Conservation (phyloP, 2,113 vertebrate species). For the cattle (Bos taurus) region DNA sequence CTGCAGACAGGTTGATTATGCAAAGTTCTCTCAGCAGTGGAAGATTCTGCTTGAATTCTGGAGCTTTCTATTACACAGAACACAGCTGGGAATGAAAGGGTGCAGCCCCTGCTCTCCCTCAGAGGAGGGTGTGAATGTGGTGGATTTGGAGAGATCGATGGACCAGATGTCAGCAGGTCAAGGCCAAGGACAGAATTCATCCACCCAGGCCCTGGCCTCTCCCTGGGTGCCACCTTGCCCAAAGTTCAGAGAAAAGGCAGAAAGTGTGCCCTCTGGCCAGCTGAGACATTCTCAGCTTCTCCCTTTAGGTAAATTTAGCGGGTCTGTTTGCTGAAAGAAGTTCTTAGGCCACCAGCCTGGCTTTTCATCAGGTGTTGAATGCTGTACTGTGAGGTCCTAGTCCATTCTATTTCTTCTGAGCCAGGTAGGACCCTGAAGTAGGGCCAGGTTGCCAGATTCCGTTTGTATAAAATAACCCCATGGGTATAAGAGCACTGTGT, state of each 20-base stretch:
- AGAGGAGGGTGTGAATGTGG: background rate
- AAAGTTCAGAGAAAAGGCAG: background rate
- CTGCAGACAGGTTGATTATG: background rate
- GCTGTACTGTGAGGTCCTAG: background rate
- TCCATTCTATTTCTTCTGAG: background rate
- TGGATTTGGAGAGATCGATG: background rate
- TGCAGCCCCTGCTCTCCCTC: background rate
- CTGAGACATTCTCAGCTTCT: background rate
- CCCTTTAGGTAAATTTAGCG: background rate
- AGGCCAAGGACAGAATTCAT: background rate
- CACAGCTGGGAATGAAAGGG: background rate
- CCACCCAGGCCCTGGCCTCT: background rate
- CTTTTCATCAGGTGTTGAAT: background rate
- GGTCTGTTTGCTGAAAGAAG: background rate
- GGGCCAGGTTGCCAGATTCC: fast-evolving
- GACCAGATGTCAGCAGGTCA: background rate
- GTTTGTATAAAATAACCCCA: background rate
- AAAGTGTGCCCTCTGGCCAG: background rate
- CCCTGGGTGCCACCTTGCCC: background rate
- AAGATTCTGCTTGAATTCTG: background rate
- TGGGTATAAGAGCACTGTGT: background rate
- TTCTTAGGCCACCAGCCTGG: background rate
- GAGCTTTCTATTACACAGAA: background rate
- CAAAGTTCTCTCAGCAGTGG: background rate
- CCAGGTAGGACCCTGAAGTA: background rate